These are phyloP conservation scores for Acipenser ruthenus DNA, from an alignment of 2,797 vertebrate genomes.

Conservation along the genomic window DNA sequence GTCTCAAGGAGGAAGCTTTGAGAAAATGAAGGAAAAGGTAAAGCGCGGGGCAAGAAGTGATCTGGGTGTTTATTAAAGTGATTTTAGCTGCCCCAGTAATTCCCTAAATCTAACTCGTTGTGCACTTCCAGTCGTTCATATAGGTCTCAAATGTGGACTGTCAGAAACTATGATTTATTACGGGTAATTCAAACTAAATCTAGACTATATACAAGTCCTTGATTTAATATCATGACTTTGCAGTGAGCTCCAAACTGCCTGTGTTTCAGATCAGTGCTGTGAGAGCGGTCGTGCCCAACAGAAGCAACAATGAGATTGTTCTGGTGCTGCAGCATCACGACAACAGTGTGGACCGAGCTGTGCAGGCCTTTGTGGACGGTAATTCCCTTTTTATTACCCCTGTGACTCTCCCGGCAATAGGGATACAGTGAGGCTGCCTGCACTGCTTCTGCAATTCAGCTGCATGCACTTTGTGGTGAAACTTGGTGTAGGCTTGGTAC, in stretches of 20 bases:
- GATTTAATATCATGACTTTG: not conserved
- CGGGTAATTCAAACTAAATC: not conserved
- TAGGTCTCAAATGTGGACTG: no score
- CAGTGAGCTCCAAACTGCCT: no score
- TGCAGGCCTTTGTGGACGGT: constrained; percentile 95
- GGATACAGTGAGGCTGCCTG: no score
- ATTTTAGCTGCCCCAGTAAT: not conserved
- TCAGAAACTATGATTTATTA: not conserved
- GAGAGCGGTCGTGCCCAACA: constrained; percentile 85
- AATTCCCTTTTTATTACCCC: constrained; percentile 12
- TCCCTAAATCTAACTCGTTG: not conserved
- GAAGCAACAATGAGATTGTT: constrained; percentile 94
- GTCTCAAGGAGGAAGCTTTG: constrained; percentile 86
- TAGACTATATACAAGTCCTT: not conserved
- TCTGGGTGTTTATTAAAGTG: not conserved
- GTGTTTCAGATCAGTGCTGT: constrained; percentile 77
- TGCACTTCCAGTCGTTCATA: not conserved
- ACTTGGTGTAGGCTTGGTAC: no score
- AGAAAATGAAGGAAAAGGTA: constrained; percentile 97
- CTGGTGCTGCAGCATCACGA: constrained; percentile 93
- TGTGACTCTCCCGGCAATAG: no score
- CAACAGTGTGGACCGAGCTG: constrained; percentile 84
- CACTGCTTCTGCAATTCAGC: no score
- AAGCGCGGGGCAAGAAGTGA: constrained; percentile 14
- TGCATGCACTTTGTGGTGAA: no score